These are phyloP conservation scores for Apodemia hepburni DNA, from an alignment of 2,888 invertebrate genomes.

Conservation along the genomic window DNA sequence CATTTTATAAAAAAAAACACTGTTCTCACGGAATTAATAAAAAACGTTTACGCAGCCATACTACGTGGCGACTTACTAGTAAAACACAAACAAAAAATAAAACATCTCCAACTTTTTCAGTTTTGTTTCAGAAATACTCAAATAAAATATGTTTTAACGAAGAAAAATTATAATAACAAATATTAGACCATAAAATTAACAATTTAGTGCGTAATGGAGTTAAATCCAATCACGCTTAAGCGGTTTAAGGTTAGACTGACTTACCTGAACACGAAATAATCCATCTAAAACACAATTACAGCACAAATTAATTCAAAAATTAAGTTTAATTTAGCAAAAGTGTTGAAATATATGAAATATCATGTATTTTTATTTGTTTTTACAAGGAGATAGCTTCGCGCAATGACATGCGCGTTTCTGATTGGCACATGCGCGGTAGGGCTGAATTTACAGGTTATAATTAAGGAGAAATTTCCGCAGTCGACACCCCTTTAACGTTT, in stretches of 20 bases:
- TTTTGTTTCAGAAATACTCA: too few species aligned
- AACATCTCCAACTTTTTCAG: too few species aligned
- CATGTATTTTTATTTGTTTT: slow-evolving; percentile 33
- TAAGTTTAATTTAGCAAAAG: neutral
- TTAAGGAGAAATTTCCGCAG: slow-evolving; percentile 62
- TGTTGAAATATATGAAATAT: slow-evolving; percentile 24
- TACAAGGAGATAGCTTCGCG: slow-evolving; percentile 39
- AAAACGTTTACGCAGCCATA: too few species aligned
- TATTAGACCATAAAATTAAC: neutral
- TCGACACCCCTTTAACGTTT: slow-evolving; percentile 50
- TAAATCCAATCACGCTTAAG: neutral
- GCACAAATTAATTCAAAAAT: neutral
- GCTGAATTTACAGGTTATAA: slow-evolving; percentile 49
- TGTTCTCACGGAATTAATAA: too few species aligned
- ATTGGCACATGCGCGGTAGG: slow-evolving; percentile 50
- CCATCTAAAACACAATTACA: neutral
- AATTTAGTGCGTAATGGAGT: slow-evolving; percentile 1
- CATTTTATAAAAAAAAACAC: too few species aligned
- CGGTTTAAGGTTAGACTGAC: neutral
- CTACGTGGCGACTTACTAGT: too few species aligned
- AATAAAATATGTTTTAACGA: too few species aligned
- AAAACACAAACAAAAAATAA: too few species aligned
- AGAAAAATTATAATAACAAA: neutral
- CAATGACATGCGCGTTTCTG: slow-evolving; percentile 55
- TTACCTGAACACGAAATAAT: neutral